Base-by-base conservation (phyloP, 2,888 invertebrate species). In the Brachyopa scutellaris region DNA sequence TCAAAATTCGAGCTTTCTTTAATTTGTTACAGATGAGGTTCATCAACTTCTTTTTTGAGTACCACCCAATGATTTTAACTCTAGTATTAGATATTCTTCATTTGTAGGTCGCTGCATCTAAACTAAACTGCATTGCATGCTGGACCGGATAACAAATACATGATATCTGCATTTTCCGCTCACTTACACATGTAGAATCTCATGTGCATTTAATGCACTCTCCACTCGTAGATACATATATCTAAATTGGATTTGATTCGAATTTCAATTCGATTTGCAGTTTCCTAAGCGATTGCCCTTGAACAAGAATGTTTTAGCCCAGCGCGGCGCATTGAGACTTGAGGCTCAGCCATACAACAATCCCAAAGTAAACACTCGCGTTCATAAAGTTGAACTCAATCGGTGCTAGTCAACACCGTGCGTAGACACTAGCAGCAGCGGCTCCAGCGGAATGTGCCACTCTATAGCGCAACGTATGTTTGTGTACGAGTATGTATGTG, bases 361-460 rank as follows among this genome's bases (percentile, higher is more conserved):
- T 51, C 26, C 42, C 69, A 67, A 70, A 76, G 67, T 61, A 79
- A 67, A 79, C 76, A 80, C 53, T 62, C 61, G 38, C 45, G 19
- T 15, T 57, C 33, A 62, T n/a, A n/a, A 61, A 74, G 67, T 62
- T 80, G 76, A 59, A 76, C 69, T 74, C 69, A 80, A 62, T 76
- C 57, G 36, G 29, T 45, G 36, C 36, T 61, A 73, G 61, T 55
- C 73, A 72, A 73, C 59, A 55, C 57, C n/a, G 21, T n/a, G 45
- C 15, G 38, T 40, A 13, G 31, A 33, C 31, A 31, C 21, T 21
- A 49, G 26, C 38, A 26, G 31, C 36, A 38, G 26, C 42, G 53
- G 13, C 17, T 78, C n/a, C 59, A 74, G 51, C 51, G 80, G 80
- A 80, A 80, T 80, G 80, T 36, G 76, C 67, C 61, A 67, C 67